phyloP scores from a whole-genome alignment of 2,797 vertebrate species.

The Apogon talboti region DNA sequence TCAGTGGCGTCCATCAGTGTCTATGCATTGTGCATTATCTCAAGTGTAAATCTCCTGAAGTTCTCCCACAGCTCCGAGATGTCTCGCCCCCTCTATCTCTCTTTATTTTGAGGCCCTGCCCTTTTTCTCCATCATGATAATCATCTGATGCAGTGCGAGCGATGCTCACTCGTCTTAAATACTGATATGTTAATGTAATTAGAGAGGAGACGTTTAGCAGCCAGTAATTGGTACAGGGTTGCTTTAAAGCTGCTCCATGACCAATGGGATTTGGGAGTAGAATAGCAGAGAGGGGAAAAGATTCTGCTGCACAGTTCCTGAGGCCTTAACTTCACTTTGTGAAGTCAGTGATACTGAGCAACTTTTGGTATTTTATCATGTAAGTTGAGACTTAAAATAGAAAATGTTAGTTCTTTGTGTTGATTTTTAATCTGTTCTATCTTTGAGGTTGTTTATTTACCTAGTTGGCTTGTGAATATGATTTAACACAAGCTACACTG shows the following conservation, averaged over 20 bases:
- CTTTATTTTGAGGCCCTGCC: slow-evolving; percentile 6
- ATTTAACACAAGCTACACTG: slow-evolving; percentile 1
- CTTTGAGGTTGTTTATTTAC: slow-evolving; percentile 17
- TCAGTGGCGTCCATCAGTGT: slow-evolving; percentile 38
- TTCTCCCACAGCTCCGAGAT: slow-evolving; percentile 32
- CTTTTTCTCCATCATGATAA: slow-evolving; percentile 54
- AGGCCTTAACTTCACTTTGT: slow-evolving; percentile 53
- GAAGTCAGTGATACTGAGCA: slow-evolving; percentile 40
- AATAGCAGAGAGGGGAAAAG: slow-evolving; percentile 46
- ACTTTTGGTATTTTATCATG: slow-evolving; percentile 14
- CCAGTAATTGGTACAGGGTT: slow-evolving; percentile 75
- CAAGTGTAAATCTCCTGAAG: slow-evolving; percentile 41
- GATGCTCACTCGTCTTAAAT: slow-evolving; percentile 66
- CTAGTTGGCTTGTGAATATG: neutral
- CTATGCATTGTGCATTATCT: slow-evolving; percentile 42
- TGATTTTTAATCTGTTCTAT: slow-evolving; percentile 7
- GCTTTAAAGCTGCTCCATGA: slow-evolving; percentile 77
- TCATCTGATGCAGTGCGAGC: slow-evolving; percentile 60
- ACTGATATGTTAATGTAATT: slow-evolving; percentile 81
- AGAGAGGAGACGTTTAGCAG: slow-evolving; percentile 73
- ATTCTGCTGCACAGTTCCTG: slow-evolving; percentile 45
- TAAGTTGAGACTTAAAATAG: slow-evolving; percentile 17
- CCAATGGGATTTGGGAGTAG: slow-evolving; percentile 77
- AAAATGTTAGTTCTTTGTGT: neutral
- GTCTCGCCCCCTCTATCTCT: slow-evolving; percentile 14